Conservation (phyloP, 2,888 invertebrate genomes). For the Matsumyia berberina region DNA sequence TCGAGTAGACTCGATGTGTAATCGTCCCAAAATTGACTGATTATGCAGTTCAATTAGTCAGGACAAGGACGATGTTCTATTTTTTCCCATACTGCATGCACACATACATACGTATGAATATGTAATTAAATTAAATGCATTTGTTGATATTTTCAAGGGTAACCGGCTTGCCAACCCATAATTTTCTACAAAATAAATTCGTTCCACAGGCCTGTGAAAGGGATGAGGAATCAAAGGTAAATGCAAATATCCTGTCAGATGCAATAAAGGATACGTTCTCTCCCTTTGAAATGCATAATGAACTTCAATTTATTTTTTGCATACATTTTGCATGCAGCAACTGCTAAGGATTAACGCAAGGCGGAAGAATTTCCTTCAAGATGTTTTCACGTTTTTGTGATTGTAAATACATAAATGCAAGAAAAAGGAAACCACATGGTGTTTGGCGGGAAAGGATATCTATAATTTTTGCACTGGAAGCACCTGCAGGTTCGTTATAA, state of each 20-base stretch:
- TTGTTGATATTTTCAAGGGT: not conserved
- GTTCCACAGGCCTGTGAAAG: slow-evolving; percentile 21
- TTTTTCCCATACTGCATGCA: too few relatives aligned
- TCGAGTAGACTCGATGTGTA: too few relatives aligned
- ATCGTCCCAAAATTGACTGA: too few relatives aligned
- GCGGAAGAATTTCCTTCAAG: slow-evolving; percentile 33
- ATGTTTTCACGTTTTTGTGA: slow-evolving; percentile 30
- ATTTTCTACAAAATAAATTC: slow-evolving; percentile 1
- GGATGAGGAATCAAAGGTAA: slow-evolving; percentile 23
- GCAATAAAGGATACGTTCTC: slow-evolving; percentile 46
- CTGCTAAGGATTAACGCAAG: slow-evolving; percentile 59
- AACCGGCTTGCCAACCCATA: not conserved
- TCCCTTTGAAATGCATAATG: slow-evolving; percentile 28
- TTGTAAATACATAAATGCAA: not conserved
- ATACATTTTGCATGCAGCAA: slow-evolving; percentile 47
- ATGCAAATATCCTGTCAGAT: slow-evolving; percentile 70
- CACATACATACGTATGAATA: too few relatives aligned
- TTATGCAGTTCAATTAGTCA: too few relatives aligned
- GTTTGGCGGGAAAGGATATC: slow-evolving; percentile 25
- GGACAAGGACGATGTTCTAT: too few relatives aligned
- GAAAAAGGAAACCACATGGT: slow-evolving; percentile 10
- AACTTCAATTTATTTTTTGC: slow-evolving; percentile 54
- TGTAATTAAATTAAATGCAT: too few relatives aligned
- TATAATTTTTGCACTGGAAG: too few relatives aligned
- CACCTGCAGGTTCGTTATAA: too few relatives aligned